Percentiles rank a stretch among this genome's conserved stretches.
Conservation (phyloP, 2,113 vertebrate genomes). For the Protobothrops mucrosquamatus region DNA sequence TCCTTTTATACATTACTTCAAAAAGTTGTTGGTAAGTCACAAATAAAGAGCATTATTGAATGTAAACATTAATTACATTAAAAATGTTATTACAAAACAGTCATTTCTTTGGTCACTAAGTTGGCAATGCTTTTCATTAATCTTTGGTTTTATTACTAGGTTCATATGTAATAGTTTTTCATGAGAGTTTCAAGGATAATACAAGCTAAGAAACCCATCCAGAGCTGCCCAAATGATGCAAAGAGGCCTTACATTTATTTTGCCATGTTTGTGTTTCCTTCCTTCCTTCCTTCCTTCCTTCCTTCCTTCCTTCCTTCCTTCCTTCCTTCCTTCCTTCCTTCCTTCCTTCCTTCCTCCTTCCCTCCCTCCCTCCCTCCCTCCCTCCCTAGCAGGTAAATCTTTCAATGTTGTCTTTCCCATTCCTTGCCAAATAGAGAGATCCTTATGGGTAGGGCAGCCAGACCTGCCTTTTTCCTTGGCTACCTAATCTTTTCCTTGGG, state of each 20-base stretch:
- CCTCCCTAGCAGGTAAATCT: not conserved
- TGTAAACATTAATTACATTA: not conserved
- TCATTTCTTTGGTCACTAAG: not conserved
- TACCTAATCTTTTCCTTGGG: not conserved
- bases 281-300: no score
- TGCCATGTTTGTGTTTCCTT: not conserved
- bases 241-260: not conserved
- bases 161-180: not conserved
- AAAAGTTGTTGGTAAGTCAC: not conserved
- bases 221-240: not conserved
- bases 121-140: not conserved
- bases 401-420: not conserved
- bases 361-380: not conserved
- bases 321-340: no score
- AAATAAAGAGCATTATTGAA: not conserved
- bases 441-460: not conserved
- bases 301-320: no score
- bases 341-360: no score
- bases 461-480: not conserved
- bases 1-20: not conserved
- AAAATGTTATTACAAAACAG: not conserved
- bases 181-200: not conserved
- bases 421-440: not conserved
- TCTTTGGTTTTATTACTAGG: not conserved
- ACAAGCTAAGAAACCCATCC: not conserved